Percentiles rank a stretch among this genome's conserved stretches.
phyloP scores from a whole-genome alignment of 2,797 vertebrate genomes.

The Stomatorhinus walkeri region DNA sequence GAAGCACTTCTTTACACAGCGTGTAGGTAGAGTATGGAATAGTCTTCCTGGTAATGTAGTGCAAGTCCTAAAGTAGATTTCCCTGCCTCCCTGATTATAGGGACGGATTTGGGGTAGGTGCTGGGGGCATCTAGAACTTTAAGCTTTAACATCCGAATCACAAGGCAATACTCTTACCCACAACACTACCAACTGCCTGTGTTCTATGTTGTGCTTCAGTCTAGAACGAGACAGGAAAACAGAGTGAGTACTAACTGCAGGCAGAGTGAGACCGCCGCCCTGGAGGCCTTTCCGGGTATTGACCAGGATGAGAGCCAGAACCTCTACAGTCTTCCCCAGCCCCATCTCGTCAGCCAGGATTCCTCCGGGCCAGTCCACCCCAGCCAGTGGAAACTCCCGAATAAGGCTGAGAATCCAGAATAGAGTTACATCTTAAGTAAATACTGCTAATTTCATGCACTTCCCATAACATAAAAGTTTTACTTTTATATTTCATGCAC shows the following conservation, averaged over 20 bases:
- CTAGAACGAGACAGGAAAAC: constrained; percentile 25
- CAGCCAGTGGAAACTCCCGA: constrained; percentile 75
- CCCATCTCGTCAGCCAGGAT: constrained; percentile 99
- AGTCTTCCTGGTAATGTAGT: no score
- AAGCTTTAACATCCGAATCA: neutral
- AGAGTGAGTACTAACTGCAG: constrained; percentile 65
- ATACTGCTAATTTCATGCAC: neutral
- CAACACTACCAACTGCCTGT: neutral
- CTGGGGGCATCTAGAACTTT: neutral
- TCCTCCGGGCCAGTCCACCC: constrained; percentile 85
- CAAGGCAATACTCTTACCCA: neutral
- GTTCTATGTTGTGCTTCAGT: constrained; percentile 30
- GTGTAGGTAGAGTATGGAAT: no score
- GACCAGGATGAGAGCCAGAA: constrained; percentile 87
- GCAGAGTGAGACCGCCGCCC: constrained; percentile 72
- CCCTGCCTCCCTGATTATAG: neutral
- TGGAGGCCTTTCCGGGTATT: constrained; percentile 75
- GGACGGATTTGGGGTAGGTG: neutral
- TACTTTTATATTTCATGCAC: neutral
- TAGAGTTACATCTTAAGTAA: neutral
- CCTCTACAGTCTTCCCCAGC: constrained; percentile 96
- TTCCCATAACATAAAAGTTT: neutral
- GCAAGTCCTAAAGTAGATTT: neutral
- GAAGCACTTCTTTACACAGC: no score
- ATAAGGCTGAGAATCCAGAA: constrained; percentile 66